Conservation (phyloP, 2,113 vertebrate genomes). For the Regulus satrapa region DNA sequence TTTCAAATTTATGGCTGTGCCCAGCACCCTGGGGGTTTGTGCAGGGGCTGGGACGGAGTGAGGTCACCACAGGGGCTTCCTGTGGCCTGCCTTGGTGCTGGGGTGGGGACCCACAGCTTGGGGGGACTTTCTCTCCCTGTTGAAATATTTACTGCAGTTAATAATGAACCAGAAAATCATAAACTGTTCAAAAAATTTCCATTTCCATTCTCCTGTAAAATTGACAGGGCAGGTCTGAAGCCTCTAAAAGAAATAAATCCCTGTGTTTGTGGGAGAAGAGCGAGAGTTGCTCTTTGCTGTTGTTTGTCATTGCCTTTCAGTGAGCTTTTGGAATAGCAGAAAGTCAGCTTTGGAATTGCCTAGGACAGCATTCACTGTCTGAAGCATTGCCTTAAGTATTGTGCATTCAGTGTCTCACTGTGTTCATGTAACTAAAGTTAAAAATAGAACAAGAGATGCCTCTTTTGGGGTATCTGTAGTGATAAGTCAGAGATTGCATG, state of each 20-base stretch:
- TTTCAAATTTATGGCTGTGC: conserved; percentile 52
- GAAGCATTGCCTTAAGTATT: background rate
- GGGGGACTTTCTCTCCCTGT: background rate
- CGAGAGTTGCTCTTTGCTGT: background rate
- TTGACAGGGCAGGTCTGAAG: background rate
- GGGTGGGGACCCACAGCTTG: background rate
- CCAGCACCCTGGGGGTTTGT: conserved; percentile 14
- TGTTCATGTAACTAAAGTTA: background rate
- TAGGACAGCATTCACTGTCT: background rate
- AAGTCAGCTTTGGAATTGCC: background rate
- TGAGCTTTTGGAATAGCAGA: background rate
- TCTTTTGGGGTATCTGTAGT: background rate
- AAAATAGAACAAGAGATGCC: background rate
- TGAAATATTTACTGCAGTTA: conserved; percentile 30
- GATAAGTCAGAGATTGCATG: background rate
- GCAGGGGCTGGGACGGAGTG: conserved; percentile 14
- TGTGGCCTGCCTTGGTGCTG: conserved; percentile 22
- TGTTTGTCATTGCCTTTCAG: background rate
- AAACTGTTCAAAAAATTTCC: background rate
- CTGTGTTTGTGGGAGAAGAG: background rate
- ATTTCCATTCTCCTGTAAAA: background rate
- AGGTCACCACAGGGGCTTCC: conserved; percentile 48
- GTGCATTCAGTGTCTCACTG: background rate
- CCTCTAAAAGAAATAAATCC: background rate
- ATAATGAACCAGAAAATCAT: background rate